Conservation (phyloP, 1,140 invertebrate genomes). For the Brachionus asplanchnoidis region DNA sequence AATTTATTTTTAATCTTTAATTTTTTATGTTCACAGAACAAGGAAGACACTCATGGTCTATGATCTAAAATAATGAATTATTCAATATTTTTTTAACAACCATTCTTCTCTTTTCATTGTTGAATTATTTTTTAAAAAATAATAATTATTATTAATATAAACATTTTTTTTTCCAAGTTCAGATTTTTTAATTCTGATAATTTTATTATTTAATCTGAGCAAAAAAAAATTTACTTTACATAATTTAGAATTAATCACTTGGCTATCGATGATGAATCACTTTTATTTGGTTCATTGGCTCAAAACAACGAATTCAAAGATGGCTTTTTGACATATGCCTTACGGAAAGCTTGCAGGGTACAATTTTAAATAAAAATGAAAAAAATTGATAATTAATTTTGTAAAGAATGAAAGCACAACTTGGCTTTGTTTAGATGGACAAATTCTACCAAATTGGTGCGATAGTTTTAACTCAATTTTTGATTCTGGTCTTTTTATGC, state of each 20-base stretch:
- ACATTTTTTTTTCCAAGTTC: no score
- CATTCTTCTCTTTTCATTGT: no score
- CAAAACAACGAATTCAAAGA: constrained; percentile 54
- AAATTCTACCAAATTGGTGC: constrained; percentile 51
- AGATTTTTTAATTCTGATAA: no score
- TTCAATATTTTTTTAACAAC: no score
- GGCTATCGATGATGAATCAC: constrained; percentile 51
- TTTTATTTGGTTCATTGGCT: constrained; percentile 54
- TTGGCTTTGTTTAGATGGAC: constrained; percentile 55
- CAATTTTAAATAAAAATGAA: not conserved
- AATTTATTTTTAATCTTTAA: no score
- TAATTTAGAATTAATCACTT: constrained; percentile 45
- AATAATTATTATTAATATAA: no score
- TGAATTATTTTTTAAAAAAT: no score
- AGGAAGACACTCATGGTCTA: no score
- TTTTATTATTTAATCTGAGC: not conserved
- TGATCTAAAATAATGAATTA: no score
- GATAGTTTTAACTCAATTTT: constrained; percentile 53
- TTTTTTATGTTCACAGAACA: no score
- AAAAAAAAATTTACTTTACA: constrained; percentile 43
- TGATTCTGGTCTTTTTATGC: constrained; percentile 48
- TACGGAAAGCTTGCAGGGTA: constrained; percentile 55
- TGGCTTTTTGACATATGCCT: constrained; percentile 54
- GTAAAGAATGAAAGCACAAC: constrained; percentile 55
- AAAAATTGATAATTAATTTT: not conserved